Evolutionary conservation across 2,888 invertebrate species (phyloP), one percentile per base, ranked within the genome.

Genomic region (Sphaerophoria taeniata): DNA sequence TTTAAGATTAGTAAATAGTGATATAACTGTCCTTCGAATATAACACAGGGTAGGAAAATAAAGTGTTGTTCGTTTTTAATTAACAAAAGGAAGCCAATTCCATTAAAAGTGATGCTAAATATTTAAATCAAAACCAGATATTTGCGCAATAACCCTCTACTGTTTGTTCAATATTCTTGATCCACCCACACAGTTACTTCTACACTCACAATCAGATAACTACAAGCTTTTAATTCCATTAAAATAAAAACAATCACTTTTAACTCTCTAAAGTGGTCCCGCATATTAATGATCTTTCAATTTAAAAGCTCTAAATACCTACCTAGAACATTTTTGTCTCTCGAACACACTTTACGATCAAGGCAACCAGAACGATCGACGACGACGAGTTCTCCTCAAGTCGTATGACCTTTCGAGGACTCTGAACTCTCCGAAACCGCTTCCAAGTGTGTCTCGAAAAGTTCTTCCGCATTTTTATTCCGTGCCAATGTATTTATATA

Each of bases 341-440:
- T 63, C 47, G 47, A 49, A 75, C 33, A 67, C 43, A 61, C 61
- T 45, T 45, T n/a, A 45, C n/a, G 45, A 47, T 31, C 9, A 45
- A 6, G 43, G 45, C 24, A 31, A 43, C 9, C 9, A 7, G 7
- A 39, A 1, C 14, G 3, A 47, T 43, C 49, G 36, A 36, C 24
- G 14, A 58, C 56, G 24, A 49, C 43, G 55, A 75, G 55, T 47
- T 51, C 53, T 51, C 60, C 47, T 34, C 39, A 55, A 61, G 60
- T 60, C 43, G 60, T 60, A 39, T 83, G 83, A 83, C 83, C 83
- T 83, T 74, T 83, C 63, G 83, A 83, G 83, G 83, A 83, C 83
- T 83, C 72, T 79, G 78, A 83, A 80, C 80, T 61, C 49, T 43
- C 43, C 14, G 3, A 36, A 76, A 70, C 61, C 47, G 55, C 69